Evolutionary conservation across 2,113 vertebrate genomes (phyloP).

Genomic region (Callospermophilus lateralis): DNA sequence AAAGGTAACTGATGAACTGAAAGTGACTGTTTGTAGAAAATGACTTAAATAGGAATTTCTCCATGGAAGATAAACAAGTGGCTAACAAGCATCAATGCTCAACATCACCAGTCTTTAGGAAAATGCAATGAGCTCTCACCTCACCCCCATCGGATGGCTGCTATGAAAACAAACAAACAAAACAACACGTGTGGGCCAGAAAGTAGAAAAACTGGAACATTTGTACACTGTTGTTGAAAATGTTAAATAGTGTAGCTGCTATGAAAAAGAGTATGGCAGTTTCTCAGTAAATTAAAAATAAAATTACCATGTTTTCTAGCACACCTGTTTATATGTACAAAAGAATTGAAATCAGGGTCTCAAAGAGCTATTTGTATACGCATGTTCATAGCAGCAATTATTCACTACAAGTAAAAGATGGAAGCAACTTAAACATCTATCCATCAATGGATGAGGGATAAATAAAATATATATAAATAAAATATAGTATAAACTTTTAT

Average conservation of each 20-base stretch:
- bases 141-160: background rate
- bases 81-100: background rate
- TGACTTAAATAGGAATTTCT: background rate
- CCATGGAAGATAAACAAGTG: background rate
- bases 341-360: background rate
- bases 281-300: constrained; percentile 15
- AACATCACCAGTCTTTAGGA: background rate
- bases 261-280: background rate
- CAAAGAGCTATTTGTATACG: background rate
- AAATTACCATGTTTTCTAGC: background rate
- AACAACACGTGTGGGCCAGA: background rate
- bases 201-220: background rate
- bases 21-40: background rate
- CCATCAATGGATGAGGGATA: background rate
- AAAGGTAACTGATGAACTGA: background rate
- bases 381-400: background rate
- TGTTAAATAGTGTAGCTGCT: background rate
- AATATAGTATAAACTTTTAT: background rate
- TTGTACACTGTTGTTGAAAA: background rate
- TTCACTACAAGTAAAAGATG: background rate
- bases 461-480: background rate
- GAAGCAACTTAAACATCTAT: background rate
- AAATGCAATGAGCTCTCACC: background rate
- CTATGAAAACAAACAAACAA: background rate
- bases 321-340: background rate